Conservation (phyloP, 2,888 invertebrate species). For the Eumacrocentrus americanus region DNA sequence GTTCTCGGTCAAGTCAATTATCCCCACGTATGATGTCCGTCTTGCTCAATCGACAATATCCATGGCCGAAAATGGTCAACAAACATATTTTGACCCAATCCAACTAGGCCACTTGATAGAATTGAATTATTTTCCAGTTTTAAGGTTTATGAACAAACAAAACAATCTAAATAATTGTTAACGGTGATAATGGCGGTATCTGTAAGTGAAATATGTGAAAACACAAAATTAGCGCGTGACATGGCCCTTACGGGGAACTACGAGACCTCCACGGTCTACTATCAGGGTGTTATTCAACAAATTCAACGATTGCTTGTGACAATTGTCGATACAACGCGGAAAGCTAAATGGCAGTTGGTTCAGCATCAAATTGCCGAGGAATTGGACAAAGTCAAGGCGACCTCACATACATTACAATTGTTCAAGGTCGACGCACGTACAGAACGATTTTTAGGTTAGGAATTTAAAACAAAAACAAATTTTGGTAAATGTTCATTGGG, state of each 20-base stretch:
- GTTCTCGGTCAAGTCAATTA: background rate
- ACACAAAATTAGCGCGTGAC: constrained; percentile 93
- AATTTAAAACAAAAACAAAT: constrained; percentile 1
- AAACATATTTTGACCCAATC: background rate
- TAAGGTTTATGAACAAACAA: too few relatives aligned
- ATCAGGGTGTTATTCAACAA: constrained; percentile 91
- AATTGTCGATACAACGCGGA: constrained; percentile 80
- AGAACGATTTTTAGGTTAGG: constrained; percentile 60
- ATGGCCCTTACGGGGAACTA: constrained; percentile 95
- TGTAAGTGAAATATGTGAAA: constrained; percentile 91
- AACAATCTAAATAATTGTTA: constrained; percentile 32
- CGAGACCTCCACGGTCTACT: constrained; percentile 91
- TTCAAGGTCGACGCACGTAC: constrained; percentile 74
- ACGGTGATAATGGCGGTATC: constrained; percentile 77
- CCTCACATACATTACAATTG: constrained; percentile 76
- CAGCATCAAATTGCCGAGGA: constrained; percentile 88
- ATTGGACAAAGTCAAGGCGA: constrained; percentile 87
- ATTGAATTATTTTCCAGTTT: too few relatives aligned
- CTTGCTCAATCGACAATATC: too few relatives aligned
- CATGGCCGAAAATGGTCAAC: too few relatives aligned
- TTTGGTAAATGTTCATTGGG: too few relatives aligned
- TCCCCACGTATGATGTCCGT: background rate
- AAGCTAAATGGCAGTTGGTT: constrained; percentile 90
- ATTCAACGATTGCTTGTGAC: constrained; percentile 82
- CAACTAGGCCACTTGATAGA: too few relatives aligned